Conservation (phyloP, 2,888 invertebrate genomes). For the Agrochola lota region DNA sequence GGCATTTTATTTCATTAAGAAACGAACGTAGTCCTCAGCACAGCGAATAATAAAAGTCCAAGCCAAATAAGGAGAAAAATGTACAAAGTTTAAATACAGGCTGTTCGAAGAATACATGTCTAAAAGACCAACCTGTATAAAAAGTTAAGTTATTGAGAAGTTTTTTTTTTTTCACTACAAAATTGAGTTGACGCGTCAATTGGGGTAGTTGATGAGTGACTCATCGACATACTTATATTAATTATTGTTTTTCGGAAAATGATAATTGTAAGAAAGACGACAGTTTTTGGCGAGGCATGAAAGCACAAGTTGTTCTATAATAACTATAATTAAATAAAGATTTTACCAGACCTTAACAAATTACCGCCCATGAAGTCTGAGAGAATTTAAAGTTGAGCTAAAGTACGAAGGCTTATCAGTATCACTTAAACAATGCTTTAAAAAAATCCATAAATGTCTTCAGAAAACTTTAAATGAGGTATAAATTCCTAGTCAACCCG, state of each 20-base stretch:
- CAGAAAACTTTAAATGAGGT: not conserved
- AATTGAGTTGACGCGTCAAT: not conserved
- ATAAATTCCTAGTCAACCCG: not conserved
- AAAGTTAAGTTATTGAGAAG: not conserved
- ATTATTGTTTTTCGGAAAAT: not conserved
- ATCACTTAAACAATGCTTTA: not conserved
- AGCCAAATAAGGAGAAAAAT: not conserved
- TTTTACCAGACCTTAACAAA: not conserved
- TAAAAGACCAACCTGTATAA: not conserved
- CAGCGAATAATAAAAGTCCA: not conserved
- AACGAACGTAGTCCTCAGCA: not conserved
- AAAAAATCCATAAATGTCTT: not conserved
- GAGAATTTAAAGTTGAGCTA: too few species aligned
- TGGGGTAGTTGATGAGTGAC: not conserved
- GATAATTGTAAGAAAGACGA: not conserved
- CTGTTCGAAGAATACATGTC: not conserved
- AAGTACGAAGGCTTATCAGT: not conserved
- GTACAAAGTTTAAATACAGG: not conserved
- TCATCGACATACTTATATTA: not conserved
- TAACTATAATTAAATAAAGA: conserved; percentile 34
- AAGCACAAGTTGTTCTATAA: not conserved
- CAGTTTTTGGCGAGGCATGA: not conserved
- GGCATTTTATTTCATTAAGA: not conserved
- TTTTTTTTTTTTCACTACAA: too few species aligned
- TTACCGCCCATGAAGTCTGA: conserved; percentile 10